Evolutionary conservation across 2,888 invertebrate genomes (phyloP).

Genomic region (Apodemia duryi): DNA sequence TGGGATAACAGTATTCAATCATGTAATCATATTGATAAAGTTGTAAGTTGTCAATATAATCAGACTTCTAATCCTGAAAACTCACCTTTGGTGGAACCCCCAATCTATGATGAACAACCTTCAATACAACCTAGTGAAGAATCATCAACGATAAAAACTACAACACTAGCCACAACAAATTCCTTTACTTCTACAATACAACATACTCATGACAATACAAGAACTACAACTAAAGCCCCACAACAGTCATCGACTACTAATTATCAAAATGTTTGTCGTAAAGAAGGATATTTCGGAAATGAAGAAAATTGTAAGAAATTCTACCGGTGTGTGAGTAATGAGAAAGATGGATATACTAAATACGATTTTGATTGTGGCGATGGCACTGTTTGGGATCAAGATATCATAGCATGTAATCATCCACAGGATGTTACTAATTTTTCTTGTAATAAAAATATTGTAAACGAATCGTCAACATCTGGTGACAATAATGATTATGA

Average conservation of each 20-base stretch:
- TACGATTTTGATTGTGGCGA: constrained; percentile 79
- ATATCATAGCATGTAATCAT: constrained; percentile 73
- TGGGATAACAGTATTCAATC: constrained; percentile 83
- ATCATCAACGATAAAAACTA: neutral
- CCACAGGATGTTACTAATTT: constrained; percentile 59
- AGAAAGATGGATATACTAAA: constrained; percentile 57
- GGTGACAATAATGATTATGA: constrained; percentile 19
- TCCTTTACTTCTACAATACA: neutral
- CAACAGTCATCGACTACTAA: constrained; percentile 7
- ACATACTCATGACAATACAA: neutral
- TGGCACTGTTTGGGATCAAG: constrained; percentile 81
- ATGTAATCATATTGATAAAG: constrained; percentile 60
- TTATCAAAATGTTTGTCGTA: constrained; percentile 10
- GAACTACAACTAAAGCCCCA: neutral
- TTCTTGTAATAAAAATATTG: constrained; percentile 42
- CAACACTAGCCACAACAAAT: neutral
- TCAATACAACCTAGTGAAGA: neutral
- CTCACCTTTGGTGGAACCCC: neutral
- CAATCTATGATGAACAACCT: constrained; percentile 9
- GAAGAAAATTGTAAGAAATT: constrained; percentile 28
- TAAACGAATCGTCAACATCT: neutral
- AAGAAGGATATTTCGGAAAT: constrained; percentile 19
- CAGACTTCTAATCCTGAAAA: constrained; percentile 1
- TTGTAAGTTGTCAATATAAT: constrained; percentile 25
- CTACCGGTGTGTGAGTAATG: constrained; percentile 77